Percentiles rank a stretch among this genome's conserved stretches.
Conservation (phyloP, 2,113 vertebrate species). For the Ochotona curzoniae region DNA sequence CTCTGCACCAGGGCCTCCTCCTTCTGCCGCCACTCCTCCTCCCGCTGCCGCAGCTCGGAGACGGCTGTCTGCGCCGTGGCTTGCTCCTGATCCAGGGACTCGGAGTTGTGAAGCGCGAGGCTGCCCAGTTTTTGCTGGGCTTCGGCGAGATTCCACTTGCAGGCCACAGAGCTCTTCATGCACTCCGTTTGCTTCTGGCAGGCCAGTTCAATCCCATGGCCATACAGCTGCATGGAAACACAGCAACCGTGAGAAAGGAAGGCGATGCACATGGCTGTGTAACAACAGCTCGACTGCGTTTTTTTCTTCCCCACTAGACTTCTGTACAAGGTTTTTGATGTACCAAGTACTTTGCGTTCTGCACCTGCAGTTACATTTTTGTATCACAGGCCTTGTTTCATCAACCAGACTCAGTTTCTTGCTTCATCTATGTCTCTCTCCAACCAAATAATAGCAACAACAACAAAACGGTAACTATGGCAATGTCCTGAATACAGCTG, state of each 20-base stretch:
- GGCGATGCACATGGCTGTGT: not conserved
- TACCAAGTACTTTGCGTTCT: not conserved
- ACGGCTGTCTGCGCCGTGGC: constrained; percentile 91
- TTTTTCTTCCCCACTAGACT: not conserved
- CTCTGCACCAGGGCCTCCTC: constrained; percentile 92
- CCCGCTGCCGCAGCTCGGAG: constrained; percentile 91
- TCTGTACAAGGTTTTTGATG: not conserved
- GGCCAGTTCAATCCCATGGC: constrained; percentile 90
- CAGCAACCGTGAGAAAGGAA: constrained; percentile 59
- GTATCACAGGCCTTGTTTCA: constrained; percentile 23
- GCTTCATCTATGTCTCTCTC: constrained; percentile 9
- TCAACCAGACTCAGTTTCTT: constrained; percentile 11
- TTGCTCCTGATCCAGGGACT: constrained; percentile 94
- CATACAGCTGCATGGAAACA: constrained; percentile 83
- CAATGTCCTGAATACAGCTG: not conserved
- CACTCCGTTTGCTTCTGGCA: constrained; percentile 94
- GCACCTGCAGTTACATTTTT: constrained; percentile 36
- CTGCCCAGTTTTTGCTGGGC: constrained; percentile 96
- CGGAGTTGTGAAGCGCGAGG: constrained; percentile 95
- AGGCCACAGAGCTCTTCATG: constrained; percentile 93
- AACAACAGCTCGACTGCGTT: not conserved
- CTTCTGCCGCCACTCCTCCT: constrained; percentile 96
- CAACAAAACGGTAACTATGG: constrained; percentile 51
- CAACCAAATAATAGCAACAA: constrained; percentile 40
- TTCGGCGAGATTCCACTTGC: constrained; percentile 96